These are phyloP conservation scores for Phortica magna DNA, from an alignment of 2,888 invertebrate genomes.

Conservation along the genomic window DNA sequence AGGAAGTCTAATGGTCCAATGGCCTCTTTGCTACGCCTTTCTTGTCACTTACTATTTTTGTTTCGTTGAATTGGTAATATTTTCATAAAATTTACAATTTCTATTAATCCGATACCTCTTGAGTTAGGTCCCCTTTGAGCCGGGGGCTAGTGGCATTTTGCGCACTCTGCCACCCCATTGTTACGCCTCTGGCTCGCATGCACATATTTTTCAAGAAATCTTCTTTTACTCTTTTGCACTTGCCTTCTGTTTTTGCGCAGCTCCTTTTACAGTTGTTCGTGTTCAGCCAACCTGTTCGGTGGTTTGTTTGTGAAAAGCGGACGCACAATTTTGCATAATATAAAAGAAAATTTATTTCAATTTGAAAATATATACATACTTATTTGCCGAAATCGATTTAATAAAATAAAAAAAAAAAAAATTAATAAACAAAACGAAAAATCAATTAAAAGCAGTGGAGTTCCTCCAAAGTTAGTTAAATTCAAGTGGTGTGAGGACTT, in stretches of 20 bases:
- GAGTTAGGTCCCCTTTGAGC: too few species aligned
- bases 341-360: not conserved
- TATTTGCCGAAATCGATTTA: conserved; percentile 8
- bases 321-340: not conserved
- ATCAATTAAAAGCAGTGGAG: conserved; percentile 8
- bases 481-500: not conserved
- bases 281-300: not conserved
- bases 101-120: too few species aligned
- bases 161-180: too few species aligned
- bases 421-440: not conserved
- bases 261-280: not conserved
- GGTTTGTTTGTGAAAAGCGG: not conserved
- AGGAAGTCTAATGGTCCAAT: too few species aligned
- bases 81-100: too few species aligned
- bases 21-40: too few species aligned
- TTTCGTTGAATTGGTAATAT: too few species aligned
- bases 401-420: not conserved
- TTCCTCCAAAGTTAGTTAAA: conserved; percentile 4
- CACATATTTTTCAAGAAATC: not conserved
- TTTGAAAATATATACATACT: not conserved
- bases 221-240: not conserved
- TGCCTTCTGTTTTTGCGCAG: not conserved
- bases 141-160: too few species aligned
- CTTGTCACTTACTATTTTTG: too few species aligned
- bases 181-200: too few species aligned